These are phyloP conservation scores for Anhinga anhinga DNA, from an alignment of 2,113 vertebrate genomes.

Conservation along the genomic window DNA sequence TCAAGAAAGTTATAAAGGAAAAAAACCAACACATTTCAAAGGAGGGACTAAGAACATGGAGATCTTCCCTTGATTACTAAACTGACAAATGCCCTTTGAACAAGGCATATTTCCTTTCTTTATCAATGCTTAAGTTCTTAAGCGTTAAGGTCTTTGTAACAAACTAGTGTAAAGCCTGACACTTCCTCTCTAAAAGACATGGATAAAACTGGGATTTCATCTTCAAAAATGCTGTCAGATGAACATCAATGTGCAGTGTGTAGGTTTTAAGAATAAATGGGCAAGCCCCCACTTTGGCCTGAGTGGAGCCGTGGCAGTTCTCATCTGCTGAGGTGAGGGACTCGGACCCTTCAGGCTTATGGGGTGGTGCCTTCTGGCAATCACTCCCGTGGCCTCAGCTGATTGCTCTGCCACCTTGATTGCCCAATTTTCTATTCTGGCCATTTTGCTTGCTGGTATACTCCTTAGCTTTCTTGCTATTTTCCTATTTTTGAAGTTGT, in stretches of 20 bases:
- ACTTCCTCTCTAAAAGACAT: background rate
- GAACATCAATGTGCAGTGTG: background rate
- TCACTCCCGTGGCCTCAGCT: background rate
- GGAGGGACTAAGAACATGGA: background rate
- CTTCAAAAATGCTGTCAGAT: background rate
- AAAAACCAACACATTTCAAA: background rate
- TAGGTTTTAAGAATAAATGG: background rate
- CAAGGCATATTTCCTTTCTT: background rate
- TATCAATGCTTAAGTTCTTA: background rate
- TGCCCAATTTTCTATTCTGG: conserved; percentile 3
- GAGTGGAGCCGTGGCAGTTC: background rate
- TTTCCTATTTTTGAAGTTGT: background rate
- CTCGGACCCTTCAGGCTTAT: background rate
- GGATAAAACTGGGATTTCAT: background rate
- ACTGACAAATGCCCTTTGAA: background rate
- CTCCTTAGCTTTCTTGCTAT: background rate
- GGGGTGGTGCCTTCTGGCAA: background rate
- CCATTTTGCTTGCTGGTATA: background rate
- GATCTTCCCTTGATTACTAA: background rate
- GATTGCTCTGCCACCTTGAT: background rate
- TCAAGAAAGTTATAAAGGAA: background rate
- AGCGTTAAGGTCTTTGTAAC: background rate
- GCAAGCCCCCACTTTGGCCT: background rate
- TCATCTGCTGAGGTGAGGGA: background rate
- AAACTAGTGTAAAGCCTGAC: background rate